These are phyloP conservation scores for Caenorhabditis doughertyi DNA, from an alignment of 2,888 invertebrate genomes.

Conservation along the genomic window DNA sequence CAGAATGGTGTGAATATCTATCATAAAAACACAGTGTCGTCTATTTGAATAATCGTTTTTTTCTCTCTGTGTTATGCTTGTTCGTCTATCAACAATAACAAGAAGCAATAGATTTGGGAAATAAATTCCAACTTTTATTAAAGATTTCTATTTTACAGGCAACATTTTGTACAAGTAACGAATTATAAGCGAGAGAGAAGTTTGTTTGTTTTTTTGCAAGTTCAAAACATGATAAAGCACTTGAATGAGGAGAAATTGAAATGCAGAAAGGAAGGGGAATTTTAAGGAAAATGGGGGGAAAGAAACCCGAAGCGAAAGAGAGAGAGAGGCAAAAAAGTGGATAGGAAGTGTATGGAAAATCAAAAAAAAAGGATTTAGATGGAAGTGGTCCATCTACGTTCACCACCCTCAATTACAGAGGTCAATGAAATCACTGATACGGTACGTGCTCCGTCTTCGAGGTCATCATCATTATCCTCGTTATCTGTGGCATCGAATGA, in stretches of 20 bases:
- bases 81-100: background rate
- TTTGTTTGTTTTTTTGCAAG: conserved; percentile 1
- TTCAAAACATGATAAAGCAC: conserved; percentile 27
- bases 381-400: conserved; percentile 63
- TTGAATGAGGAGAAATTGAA: conserved; percentile 6
- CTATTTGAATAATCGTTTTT: conserved; percentile 28
- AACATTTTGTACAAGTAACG: conserved; percentile 33
- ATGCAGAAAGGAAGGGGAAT: conserved; percentile 21
- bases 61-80: background rate
- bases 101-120: background rate
- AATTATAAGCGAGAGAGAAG: conserved; percentile 10
- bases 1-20: background rate
- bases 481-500: conserved; percentile 74
- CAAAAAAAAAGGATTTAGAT: too few relatives aligned
- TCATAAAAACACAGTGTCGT: background rate
- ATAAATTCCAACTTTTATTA: background rate
- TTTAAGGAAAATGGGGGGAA: background rate
- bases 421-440: conserved; percentile 48
- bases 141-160: conserved; percentile 27
- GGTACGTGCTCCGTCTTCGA: conserved; percentile 43
- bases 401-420: conserved; percentile 39
- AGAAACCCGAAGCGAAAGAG: conserved; percentile 42
- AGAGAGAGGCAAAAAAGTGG: background rate
- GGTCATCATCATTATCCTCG: conserved; percentile 60
- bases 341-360: background rate